Percentiles rank a stretch among this genome's conserved stretches.
phyloP scores from a whole-genome alignment of 2,888 invertebrate genomes.

The Papilio elwesi region DNA sequence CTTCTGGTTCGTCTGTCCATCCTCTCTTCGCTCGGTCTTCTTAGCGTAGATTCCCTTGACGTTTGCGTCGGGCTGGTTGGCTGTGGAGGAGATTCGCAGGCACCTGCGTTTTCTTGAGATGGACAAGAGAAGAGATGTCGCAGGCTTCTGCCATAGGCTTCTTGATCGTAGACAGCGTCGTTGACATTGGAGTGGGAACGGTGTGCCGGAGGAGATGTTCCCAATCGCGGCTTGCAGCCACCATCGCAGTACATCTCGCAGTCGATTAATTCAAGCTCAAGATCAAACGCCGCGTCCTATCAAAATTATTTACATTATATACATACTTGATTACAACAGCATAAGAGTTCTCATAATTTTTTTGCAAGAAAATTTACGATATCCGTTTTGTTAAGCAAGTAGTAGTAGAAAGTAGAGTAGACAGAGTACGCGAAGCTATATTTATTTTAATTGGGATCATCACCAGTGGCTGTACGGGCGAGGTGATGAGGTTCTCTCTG shows the following conservation, averaged over 20 bases:
- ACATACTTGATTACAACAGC: not conserved
- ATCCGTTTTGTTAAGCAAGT: no score
- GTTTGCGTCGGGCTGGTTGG: slow-evolving; percentile 93
- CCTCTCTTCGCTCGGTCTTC: slow-evolving; percentile 82
- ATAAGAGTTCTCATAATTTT: no score
- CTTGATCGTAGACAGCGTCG: slow-evolving; percentile 64
- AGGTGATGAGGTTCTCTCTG: no score
- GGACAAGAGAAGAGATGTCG: slow-evolving; percentile 63
- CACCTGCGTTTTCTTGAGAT: slow-evolving; percentile 59
- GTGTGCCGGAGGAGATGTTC: slow-evolving; percentile 67
- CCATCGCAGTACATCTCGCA: slow-evolving; percentile 74
- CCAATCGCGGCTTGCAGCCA: slow-evolving; percentile 70
- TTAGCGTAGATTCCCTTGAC: slow-evolving; percentile 89
- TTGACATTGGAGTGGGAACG: slow-evolving; percentile 61
- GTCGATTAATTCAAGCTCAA: slow-evolving; percentile 72
- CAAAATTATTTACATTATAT: slow-evolving; percentile 13
- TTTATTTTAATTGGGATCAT: not conserved
- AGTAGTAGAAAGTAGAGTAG: no score
- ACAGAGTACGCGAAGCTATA: no score
- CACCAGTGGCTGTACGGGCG: not conserved
- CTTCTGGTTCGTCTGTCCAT: slow-evolving; percentile 72
- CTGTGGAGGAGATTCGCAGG: slow-evolving; percentile 88
- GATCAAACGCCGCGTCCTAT: slow-evolving; percentile 70
- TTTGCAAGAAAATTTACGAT: no score
- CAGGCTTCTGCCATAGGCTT: slow-evolving; percentile 63